These are phyloP conservation scores for Psittacula echo DNA, from an alignment of 2,797 vertebrate genomes.

Conservation along the genomic window DNA sequence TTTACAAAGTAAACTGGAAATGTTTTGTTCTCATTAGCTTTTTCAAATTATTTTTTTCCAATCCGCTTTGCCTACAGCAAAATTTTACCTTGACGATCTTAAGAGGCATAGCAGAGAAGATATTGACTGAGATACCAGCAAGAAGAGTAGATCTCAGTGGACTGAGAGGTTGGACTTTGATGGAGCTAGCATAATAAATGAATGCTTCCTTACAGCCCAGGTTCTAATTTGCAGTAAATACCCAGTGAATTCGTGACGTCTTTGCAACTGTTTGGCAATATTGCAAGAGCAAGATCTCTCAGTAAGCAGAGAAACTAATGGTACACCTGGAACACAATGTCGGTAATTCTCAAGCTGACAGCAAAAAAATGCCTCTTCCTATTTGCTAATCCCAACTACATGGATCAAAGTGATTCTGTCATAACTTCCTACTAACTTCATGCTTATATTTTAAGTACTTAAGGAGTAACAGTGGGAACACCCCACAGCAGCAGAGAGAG, in stretches of 20 bases:
- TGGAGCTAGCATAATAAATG: background rate
- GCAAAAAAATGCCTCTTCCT: background rate
- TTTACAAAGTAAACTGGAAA: background rate
- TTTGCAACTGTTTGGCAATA: background rate
- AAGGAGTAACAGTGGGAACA: background rate
- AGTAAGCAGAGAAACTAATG: background rate
- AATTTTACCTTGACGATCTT: background rate
- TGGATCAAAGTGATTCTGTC: background rate
- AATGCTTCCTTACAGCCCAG: background rate
- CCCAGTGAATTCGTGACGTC: background rate
- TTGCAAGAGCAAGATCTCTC: background rate
- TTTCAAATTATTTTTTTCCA: background rate
- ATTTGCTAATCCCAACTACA: background rate
- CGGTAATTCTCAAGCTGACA: background rate
- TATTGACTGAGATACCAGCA: background rate
- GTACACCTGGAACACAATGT: accelerated
- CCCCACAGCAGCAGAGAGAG: background rate
- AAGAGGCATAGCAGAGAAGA: background rate
- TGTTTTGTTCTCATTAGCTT: background rate
- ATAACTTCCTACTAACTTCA: background rate
- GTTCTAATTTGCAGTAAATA: background rate
- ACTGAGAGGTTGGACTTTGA: background rate
- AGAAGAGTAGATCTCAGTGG: background rate
- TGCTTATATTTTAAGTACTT: background rate
- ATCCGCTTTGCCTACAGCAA: background rate